Base-by-base conservation (phyloP, 2,888 invertebrate genomes). In the Muschampia staudingeri region DNA sequence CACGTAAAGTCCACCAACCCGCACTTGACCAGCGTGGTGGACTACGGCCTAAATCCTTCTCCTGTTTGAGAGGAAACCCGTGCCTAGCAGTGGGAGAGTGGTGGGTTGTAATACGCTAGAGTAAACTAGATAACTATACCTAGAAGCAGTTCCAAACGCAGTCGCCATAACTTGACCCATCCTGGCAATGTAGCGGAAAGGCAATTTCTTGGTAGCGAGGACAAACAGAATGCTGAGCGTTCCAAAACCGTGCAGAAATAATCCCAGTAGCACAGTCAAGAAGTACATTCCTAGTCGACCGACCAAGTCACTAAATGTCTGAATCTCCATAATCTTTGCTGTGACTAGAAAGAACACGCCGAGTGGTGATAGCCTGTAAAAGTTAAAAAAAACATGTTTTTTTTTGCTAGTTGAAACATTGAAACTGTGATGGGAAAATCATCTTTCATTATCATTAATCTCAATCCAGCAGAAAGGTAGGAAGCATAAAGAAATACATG, bases 131-230 rank as follows among this genome's bases (percentile, higher is more conserved):
- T 19, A 48, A 8, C 75, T 84, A 88, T 93, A 97, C 98, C 98
- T 98, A 56, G 99, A 99, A 42, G 99, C 99, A 42, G 99, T 99
- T 88, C 99, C 99, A 93, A 99, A 99, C 70, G 99, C 99, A 1
- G 99, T 99, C 5, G 99, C 98, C 95, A 99, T 97, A 34, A 99
- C 99, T 91, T 99, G 99, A 84, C 98, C 98, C 97, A 99, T 98
- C 92, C 98, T 98, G 16, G 97, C 98, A 81, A 99, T 98, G 89
- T 98, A 98, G 82, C 97, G 97, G 93, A 99, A 98, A 0, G 99
- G 99, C 85, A 99, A 97, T 85, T 98, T 98, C 90, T 98, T 97
- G 0, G 98, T 98, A 65, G 98, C 97, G 86, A 99, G 89, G 88
- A 99, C 98, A 95, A 98, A 99, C 78, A 99, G 97, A 9, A 98